Base-by-base conservation (phyloP, 2,797 vertebrate species). In the Sphenodon punctatus region DNA sequence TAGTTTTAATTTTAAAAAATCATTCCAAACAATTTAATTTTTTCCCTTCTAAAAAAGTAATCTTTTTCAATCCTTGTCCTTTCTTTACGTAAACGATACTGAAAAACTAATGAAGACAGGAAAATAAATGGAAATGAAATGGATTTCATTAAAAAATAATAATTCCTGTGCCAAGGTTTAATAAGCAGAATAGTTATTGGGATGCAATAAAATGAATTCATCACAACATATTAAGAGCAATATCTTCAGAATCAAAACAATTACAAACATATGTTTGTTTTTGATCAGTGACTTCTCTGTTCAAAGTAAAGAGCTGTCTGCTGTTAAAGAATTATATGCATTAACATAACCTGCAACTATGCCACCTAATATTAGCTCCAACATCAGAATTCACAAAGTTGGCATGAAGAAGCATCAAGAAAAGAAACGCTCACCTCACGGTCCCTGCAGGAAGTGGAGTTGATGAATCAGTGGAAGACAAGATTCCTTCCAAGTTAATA, bases 1-100 rank as follows among this genome's bases (percentile, higher is more conserved):
- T 48, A 68, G 87, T 77, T 88, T 91, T 88, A 87, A 92, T 91
- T 89, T 92, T 91, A 82, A 94, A 88, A 86, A 23, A 70, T 20
- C 25, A 64, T 76, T 89, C 75, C 75, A 42, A 88, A 49, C 41
- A 67, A 39, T 30, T 84, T 65, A 16, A 4, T 23, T 65, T 63
- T 66, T 73, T 13, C 48, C 34, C 5, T 20, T 13, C 64, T 17
- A 4, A 67, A n/a, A 25, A 65, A 48, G 34, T 10, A 38, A 79
- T 42, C 27, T 48, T 82, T 71, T 17, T 77, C 46, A 72, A 67
- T 45, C 56, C 16, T n/a, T 65, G 22, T 32, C 30, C 34, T 49
- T 58, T 56, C 32, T 85, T 91, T 87, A 86, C 75, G 90, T 75
- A 66, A 73, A 81, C 34, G 36, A 43, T 9, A 56, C 38, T 60